Evolutionary conservation across 2,797 vertebrate species (phyloP), one percentile per base, ranked within the genome.

Genomic region (Calcarius lapponicus): DNA sequence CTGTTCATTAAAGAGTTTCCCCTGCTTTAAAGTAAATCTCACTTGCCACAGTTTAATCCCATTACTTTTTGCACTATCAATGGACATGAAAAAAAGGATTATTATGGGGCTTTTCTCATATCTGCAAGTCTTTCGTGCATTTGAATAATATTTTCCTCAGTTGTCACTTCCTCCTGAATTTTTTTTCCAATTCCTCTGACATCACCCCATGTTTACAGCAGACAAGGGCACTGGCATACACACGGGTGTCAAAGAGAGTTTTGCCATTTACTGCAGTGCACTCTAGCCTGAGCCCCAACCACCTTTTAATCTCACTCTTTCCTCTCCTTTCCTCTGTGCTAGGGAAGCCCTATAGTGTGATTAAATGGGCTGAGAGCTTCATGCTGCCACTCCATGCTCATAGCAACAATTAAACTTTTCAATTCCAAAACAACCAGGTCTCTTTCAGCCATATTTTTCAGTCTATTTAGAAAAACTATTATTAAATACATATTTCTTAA

Each of bases 21-120:
- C 18, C 26, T 69, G 22, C 80, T 95, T 94, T 91, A 80, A 95
- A 90, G 54, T 86, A 90, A 91, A 93, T 75, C 94, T 95, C 66
- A 36, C 76, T 95, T 75, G 82, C 58, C 90, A 48, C 47, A 88
- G 70, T 86, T 91, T 78, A 94, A 88, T 95, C 82, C 60, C 47
- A 15, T 82, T 87, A 53, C 14, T 78, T 93, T 89, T 78, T 92
- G 19, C 60, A 57, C 60, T 92, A 74, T 76, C 82, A 86, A 56
- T 48, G 61, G 57, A 80, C 11, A 47, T 7, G 42, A 91, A 90
- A 66, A 80, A 76, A 82, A 76, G 28, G 48, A 43, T 87, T 73
- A n/a, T 47, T 31, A 17, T n/a, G 34, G 34, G 5, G 0, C 21
- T 43, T 82, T 80, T 67, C 36, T n/a, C 10, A 8, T 85, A 89